Evolutionary conservation across 2,888 invertebrate species (phyloP), one percentile per base, ranked within the genome.

Genomic region (Mamestra brassicae): DNA sequence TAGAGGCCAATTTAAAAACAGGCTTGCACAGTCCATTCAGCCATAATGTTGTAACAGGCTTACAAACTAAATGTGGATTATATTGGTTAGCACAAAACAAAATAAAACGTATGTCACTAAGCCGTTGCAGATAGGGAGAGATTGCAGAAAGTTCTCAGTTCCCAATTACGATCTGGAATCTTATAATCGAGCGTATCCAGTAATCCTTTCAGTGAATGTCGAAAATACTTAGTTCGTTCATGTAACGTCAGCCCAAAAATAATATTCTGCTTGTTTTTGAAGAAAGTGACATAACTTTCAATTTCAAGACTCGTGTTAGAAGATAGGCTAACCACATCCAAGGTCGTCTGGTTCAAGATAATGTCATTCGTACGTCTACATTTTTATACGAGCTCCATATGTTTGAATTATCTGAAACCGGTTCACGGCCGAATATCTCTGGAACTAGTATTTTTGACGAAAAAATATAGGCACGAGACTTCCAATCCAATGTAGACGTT

Each of bases 281-380:
- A 76, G 85, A 87, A 89, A 88, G 80, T 85, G 80, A 78, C 68
- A 80, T 70, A 75, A 91, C 91, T 92, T 91, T 92, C 91, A 84
- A 89, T 92, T 91, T 92, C 87, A 67, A 81, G 67, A 76, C 61
- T 71, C 76, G 54, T 67, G 62, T 84, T 85, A 85, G 74, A 81
- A 85, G 83, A 90, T 81, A 87, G 80, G 78, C 83, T 82, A 87
- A 81, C 78, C 65, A 73, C 76, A 63, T 76, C 74, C 92, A 93
- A 94, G 94, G 94, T 91, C 92, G 88, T 84, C 90, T 74, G 83
- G 89, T 91, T 86, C 85, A 73, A 89, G 86, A 84, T 89, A 88
- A 90, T 90, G 89, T 90, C 87, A 88, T 87, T 87, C 81, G 83
- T 84, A 83, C 74, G 80, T 83, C 85, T 84, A 87, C 76, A 85